Evolutionary conservation across 2,797 vertebrate genomes (phyloP).

Genomic region (Schizopygopsis malacanthus): DNA sequence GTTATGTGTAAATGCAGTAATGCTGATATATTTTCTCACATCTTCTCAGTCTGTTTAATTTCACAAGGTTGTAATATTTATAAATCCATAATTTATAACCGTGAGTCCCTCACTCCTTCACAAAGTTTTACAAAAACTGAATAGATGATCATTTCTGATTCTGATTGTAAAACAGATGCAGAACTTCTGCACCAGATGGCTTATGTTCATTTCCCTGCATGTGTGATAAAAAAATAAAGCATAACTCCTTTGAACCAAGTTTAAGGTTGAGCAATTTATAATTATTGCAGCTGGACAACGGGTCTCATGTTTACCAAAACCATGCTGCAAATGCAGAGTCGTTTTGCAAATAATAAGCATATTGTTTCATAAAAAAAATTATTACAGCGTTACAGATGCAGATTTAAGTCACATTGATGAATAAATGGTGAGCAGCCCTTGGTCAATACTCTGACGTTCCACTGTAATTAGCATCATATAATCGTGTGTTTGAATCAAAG

Average conservation of each 20-base stretch:
- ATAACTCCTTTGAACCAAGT: slow-evolving; percentile 15
- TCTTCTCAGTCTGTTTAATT: neutral
- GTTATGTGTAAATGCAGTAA: slow-evolving; percentile 4
- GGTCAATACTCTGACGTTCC: neutral
- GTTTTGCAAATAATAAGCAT: neutral
- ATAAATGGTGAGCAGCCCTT: neutral
- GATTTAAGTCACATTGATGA: neutral
- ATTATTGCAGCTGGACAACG: slow-evolving; percentile 23
- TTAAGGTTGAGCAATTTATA: slow-evolving; percentile 30
- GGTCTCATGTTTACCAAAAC: too few species aligned
- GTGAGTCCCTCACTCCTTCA: neutral
- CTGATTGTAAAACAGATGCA: slow-evolving; percentile 10
- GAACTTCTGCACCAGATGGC: slow-evolving; percentile 8
- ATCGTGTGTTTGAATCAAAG: slow-evolving; percentile 10
- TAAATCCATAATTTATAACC: neutral
- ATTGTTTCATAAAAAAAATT: neutral
- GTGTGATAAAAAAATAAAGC: slow-evolving; percentile 21
- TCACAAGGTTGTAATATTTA: neutral
- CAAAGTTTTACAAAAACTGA: slow-evolving; percentile 6
- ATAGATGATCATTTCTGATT: neutral
- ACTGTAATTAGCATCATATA: slow-evolving; percentile 4
- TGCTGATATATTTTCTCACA: neutral
- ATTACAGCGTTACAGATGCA: neutral
- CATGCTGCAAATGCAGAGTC: neutral
- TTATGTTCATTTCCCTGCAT: slow-evolving; percentile 27